These are phyloP conservation scores for Engraulis encrasicolus DNA, from an alignment of 2,113 vertebrate genomes.

Conservation along the genomic window DNA sequence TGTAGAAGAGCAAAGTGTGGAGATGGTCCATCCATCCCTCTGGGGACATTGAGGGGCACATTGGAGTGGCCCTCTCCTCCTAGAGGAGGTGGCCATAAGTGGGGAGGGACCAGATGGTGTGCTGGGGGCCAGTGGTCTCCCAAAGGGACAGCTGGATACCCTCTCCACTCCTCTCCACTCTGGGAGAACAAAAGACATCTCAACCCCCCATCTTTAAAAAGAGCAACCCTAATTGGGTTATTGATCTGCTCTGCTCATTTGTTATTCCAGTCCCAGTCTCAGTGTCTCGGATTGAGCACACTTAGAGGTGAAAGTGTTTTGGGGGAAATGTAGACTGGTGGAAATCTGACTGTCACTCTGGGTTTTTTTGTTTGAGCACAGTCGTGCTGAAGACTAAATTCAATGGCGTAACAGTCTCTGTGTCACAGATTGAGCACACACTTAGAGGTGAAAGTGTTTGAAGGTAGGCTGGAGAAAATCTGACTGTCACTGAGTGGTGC, in stretches of 20 bases:
- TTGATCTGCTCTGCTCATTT: background rate
- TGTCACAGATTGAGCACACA: too few species aligned
- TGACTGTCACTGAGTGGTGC: too few species aligned
- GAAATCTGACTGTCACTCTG: too few species aligned
- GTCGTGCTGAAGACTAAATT: too few species aligned
- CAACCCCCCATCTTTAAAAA: background rate
- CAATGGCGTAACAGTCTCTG: too few species aligned
- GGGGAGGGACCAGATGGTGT: background rate
- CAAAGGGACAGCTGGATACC: background rate
- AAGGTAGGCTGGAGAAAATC: too few species aligned
- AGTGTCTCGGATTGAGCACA: too few species aligned
- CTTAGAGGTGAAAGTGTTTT: background rate
- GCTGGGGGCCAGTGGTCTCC: constrained; percentile 4
- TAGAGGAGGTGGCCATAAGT: background rate
- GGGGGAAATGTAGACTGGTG: too few species aligned
- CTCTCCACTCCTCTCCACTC: background rate
- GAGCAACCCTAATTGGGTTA: background rate
- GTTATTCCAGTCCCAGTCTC: background rate
- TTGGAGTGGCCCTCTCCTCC: background rate
- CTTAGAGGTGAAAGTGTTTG: too few species aligned
- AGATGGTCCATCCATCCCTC: background rate
- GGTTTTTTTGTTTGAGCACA: too few species aligned
- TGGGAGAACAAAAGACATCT: background rate
- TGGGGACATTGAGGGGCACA: background rate
- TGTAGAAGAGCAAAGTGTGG: background rate